Conservation (phyloP, 2,797 vertebrate genomes). For the Pelochelys cantorii region DNA sequence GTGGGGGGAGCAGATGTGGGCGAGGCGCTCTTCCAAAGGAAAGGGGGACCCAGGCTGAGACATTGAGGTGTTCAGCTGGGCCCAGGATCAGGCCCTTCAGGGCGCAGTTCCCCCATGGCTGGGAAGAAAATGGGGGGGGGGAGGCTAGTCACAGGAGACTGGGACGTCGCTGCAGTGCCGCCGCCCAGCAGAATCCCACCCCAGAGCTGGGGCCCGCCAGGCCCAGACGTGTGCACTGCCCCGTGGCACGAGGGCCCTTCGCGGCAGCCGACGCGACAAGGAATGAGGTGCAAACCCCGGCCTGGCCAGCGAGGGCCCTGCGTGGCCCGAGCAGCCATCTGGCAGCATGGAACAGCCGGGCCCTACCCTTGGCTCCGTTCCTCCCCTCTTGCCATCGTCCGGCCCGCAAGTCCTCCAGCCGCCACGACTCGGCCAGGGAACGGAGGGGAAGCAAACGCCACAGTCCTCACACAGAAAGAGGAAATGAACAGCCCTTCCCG, state of each 20-base stretch:
- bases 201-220: no score
- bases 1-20: no score
- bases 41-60: background rate
- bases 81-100: background rate
- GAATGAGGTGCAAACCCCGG: background rate
- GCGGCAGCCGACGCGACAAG: background rate
- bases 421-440: background rate
- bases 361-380: background rate
- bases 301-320: background rate
- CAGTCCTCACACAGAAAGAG: background rate
- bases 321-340: no score
- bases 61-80: background rate
- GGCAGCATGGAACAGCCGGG: background rate
- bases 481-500: background rate
- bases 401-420: background rate
- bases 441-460: background rate
- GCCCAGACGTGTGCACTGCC: no score
- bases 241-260: background rate
- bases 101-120: no score
- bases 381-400: background rate
- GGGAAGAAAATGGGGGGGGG: no score
- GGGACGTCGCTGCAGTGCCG: no score
- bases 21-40: background rate
- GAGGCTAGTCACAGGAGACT: no score
- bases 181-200: no score